phyloP scores from a whole-genome alignment of 2,113 vertebrate genomes.

The Brienomyrus longianalis region DNA sequence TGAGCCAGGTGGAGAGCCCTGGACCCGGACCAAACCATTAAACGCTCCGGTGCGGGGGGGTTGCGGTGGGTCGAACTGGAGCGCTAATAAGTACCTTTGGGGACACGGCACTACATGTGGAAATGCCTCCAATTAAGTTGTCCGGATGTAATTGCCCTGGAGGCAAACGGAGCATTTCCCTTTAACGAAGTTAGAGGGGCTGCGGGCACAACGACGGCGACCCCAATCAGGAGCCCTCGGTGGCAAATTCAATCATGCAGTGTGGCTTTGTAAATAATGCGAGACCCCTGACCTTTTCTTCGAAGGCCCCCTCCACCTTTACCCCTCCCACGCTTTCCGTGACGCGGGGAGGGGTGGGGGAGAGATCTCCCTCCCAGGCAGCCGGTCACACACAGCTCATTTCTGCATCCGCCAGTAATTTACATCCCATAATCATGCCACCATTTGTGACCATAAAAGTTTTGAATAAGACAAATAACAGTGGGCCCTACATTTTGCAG shows the following conservation, averaged over 20 bases:
- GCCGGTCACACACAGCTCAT: not conserved
- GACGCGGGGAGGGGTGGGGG: not conserved
- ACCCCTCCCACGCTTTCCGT: not conserved
- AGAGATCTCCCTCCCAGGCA: not conserved
- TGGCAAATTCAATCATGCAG: slow-evolving; percentile 30
- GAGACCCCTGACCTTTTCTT: slow-evolving; percentile 13
- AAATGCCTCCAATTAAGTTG: slow-evolving; percentile 58
- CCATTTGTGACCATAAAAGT: not conserved
- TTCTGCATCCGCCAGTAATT: not conserved
- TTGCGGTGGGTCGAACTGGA: not conserved
- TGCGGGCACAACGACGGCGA: slow-evolving; percentile 26
- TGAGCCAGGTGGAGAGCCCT: slow-evolving; percentile 6
- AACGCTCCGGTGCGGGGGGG: slow-evolving; percentile 18
- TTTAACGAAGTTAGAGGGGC: slow-evolving; percentile 39
- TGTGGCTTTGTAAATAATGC: slow-evolving; percentile 10
- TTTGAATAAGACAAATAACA: not conserved
- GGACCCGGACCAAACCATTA: slow-evolving; percentile 27
- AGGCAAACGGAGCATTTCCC: slow-evolving; percentile 20
- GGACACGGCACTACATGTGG: slow-evolving; percentile 45
- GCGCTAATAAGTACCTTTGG: slow-evolving; percentile 52
- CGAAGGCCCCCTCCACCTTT: not conserved
- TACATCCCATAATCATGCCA: not conserved
- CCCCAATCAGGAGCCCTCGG: slow-evolving; percentile 36
- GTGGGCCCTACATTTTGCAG: not conserved
- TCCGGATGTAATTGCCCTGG: slow-evolving; percentile 40